Evolutionary conservation across 2,797 vertebrate genomes (phyloP), one percentile per base, ranked within the genome.

Genomic region (Brachyalestes nurse): DNA sequence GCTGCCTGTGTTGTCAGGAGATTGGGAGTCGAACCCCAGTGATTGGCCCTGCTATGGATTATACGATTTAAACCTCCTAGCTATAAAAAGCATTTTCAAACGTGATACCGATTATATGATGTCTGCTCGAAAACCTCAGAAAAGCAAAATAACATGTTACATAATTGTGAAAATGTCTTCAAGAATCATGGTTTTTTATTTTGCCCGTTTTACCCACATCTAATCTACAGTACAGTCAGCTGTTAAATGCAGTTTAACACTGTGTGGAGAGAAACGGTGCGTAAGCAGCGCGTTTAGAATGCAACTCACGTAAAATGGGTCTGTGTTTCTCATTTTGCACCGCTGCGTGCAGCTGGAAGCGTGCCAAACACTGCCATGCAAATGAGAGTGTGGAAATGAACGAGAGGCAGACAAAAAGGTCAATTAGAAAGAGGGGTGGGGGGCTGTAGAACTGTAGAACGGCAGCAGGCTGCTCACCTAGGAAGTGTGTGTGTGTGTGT

Each of bases 231-330:
- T 77, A 38, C n/a, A 38, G 19, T 19, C 45, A 66, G 49, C 28
- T 67, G 62, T 40, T 77, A 42, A 21, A 67, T 67, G 77, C 47
- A 58, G 38, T 73, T 60, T 69, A 62, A 60, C 87, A 76, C 86
- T 88, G 87, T 91, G 88, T 85, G 72, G 25, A 80, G 82, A 71
- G 58, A 85, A 85, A 84, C 67, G 85, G 86, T 85, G 88, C 91
- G 51, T 66, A 71, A 69, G 61, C 21, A 87, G 92, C 90, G 92
- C 94, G 94, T 93, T 95, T 96, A 94, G 92, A 95, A 96, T 97
- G 95, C 95, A 92, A 91, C 86, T 94, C 94, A 95, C 96, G 93
- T 93, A 96, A 97, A 96, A 94, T 96, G 95, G 94, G 94, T 94
- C 93, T 96, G 91, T 95, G 91, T 95, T 95, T 93, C 89, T 94